phyloP scores from a whole-genome alignment of 2,113 vertebrate species.

The Oxygymnocypris stewartii region DNA sequence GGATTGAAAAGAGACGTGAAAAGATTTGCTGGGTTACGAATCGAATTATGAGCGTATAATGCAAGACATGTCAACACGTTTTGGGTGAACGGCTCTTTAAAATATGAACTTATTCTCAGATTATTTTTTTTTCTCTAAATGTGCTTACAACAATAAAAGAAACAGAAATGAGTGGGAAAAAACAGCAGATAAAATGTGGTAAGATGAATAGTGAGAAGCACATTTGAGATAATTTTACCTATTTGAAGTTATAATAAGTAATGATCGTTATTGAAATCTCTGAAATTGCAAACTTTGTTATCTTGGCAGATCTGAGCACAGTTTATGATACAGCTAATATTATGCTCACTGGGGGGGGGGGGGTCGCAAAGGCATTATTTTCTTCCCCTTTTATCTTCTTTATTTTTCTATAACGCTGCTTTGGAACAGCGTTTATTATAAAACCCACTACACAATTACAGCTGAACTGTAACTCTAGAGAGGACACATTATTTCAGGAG shows the following conservation, averaged over 20 bases:
- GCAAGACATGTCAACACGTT: not conserved
- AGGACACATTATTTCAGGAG: not conserved
- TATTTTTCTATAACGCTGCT: not conserved
- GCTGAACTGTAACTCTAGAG: not conserved
- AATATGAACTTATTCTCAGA: too few species aligned
- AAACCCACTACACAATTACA: not conserved
- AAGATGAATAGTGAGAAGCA: not conserved
- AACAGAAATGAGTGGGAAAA: not conserved
- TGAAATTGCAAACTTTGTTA: not conserved
- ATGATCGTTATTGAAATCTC: not conserved
- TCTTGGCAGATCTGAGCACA: not conserved
- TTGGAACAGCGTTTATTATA: not conserved
- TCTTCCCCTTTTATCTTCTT: conserved; percentile 10
- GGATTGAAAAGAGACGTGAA: not conserved
- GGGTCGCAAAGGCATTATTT: not conserved
- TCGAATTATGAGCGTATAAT: not conserved
- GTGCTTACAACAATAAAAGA: too few species aligned
- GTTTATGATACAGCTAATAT: not conserved
- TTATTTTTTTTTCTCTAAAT: too few species aligned
- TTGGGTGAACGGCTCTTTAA: not conserved
- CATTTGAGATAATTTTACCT: not conserved
- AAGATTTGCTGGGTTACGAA: not conserved
- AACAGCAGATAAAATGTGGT: not conserved
- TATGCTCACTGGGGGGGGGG: not conserved
- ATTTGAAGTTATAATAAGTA: not conserved